Evolutionary conservation across 2,113 vertebrate genomes (phyloP).

Genomic region (Crotalus viridis): DNA sequence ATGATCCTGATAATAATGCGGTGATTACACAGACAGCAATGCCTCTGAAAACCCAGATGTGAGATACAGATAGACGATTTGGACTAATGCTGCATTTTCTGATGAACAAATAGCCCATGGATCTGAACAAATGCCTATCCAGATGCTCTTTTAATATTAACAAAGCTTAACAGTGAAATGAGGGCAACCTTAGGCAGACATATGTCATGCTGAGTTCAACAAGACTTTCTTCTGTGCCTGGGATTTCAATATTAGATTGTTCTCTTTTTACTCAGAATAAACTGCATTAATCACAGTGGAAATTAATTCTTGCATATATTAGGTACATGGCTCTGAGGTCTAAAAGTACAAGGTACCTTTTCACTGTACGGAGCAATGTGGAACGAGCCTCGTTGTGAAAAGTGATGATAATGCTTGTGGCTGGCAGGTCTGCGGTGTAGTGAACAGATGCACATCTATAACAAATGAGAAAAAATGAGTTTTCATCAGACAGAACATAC

Average conservation of each 20-base stretch:
- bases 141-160: not conserved
- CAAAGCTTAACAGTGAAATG: not conserved
- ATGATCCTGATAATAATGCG: not conserved
- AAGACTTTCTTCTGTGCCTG: not conserved
- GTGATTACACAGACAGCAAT: not conserved
- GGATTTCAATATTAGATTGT: not conserved
- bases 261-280: not conserved
- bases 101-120: not conserved
- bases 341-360: slow-evolving; percentile 75
- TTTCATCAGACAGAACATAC: not conserved
- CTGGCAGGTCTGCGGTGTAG: slow-evolving; percentile 83
- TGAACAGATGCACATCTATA: slow-evolving; percentile 84
- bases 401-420: slow-evolving; percentile 93
- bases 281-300: not conserved
- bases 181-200: not conserved
- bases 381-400: slow-evolving; percentile 98
- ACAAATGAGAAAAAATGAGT: not conserved
- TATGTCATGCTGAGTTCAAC: not conserved
- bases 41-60: not conserved
- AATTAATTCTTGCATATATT: not conserved
- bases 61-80: not conserved
- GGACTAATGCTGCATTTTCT: not conserved
- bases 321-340: accelerated
- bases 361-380: slow-evolving; percentile 90
- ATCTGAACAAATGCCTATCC: not conserved